These are phyloP conservation scores for Xyliphius kryptos DNA, from an alignment of 2,113 vertebrate species.

Conservation along the genomic window DNA sequence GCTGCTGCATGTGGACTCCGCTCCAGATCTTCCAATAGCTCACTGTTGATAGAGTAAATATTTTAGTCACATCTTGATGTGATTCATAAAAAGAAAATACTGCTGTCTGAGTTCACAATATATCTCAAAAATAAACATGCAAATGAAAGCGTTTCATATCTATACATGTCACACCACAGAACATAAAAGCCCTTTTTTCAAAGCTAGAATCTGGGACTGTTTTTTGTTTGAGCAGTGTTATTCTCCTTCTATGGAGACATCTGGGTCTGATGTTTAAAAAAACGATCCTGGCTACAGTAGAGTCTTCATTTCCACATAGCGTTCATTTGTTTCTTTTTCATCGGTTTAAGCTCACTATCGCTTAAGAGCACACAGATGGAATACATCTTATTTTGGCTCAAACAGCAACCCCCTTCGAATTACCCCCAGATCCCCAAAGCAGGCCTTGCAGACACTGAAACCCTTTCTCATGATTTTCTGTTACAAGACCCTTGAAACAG, in stretches of 20 bases:
- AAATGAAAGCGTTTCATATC: background rate
- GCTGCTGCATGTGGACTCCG: constrained; percentile 63
- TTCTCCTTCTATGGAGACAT: constrained; percentile 38
- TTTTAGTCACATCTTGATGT: background rate
- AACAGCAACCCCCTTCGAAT: background rate
- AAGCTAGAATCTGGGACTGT: background rate
- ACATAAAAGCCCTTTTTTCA: background rate
- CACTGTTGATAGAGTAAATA: constrained; percentile 58
- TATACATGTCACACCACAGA: too few relatives aligned
- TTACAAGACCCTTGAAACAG: constrained; percentile 7
- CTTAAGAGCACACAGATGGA: constrained; percentile 48
- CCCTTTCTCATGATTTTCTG: constrained; percentile 2
- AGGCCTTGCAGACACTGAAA: constrained; percentile 15
- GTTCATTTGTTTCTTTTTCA: constrained; percentile 35
- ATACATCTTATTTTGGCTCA: constrained; percentile 36
- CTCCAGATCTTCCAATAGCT: constrained; percentile 81
- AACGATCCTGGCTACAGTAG: constrained; percentile 28
- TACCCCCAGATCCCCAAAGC: constrained; percentile 19
- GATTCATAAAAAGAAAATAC: too few relatives aligned
- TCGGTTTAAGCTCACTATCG: constrained; percentile 21
- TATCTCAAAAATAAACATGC: background rate
- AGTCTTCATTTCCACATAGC: constrained; percentile 34
- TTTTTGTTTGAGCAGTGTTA: constrained; percentile 30
- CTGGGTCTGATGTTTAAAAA: constrained; percentile 37
- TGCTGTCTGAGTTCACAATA: constrained; percentile 1